Conservation (phyloP, 2,113 vertebrate species). For the Apus apus region DNA sequence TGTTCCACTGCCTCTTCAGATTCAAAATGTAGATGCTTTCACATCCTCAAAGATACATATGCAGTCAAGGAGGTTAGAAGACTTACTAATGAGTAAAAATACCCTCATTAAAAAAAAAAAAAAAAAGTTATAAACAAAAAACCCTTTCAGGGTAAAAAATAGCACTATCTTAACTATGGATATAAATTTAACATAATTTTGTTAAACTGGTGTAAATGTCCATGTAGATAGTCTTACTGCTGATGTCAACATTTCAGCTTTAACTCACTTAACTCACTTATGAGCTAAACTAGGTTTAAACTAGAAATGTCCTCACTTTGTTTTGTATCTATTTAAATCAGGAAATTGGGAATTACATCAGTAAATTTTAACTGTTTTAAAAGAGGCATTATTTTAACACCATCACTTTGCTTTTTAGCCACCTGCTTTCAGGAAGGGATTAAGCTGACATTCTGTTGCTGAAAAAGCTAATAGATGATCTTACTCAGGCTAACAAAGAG, state of each 20-base stretch:
- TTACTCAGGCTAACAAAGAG: neutral
- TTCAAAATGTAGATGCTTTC: neutral
- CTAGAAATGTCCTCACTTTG: neutral
- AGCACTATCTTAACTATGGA: neutral
- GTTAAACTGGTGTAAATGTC: neutral
- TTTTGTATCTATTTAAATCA: neutral
- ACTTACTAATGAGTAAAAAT: neutral
- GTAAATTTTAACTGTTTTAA: neutral
- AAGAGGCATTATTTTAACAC: neutral
- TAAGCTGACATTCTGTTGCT: neutral
- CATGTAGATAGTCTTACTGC: neutral
- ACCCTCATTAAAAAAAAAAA: neutral
- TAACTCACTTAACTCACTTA: neutral
- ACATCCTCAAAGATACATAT: neutral
- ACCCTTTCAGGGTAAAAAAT: neutral
- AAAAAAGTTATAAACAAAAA: neutral
- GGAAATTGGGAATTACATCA: neutral
- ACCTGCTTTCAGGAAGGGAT: neutral
- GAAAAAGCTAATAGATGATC: neutral
- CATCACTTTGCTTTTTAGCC: neutral
- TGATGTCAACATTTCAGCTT: neutral
- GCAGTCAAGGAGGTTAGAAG: neutral
- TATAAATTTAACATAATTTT: neutral
- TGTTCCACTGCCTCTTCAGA: neutral
- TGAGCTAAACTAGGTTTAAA: neutral